Base-by-base conservation (phyloP, 2,888 invertebrate genomes). In the Venustoraphidia nigricollis region DNA sequence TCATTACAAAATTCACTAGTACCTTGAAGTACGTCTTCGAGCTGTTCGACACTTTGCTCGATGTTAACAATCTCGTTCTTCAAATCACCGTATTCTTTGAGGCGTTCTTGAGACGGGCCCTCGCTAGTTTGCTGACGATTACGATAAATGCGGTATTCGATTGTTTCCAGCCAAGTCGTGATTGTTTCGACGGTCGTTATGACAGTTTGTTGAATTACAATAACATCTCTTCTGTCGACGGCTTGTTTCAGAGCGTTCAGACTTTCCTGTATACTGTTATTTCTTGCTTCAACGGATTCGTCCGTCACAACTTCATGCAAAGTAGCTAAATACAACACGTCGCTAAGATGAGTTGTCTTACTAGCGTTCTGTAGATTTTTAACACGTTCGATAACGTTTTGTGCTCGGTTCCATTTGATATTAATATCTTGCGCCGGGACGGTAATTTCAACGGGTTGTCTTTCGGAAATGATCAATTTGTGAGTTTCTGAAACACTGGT, bases 161-260 rank as follows among this genome's bases (percentile, higher is more conserved):
- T 85, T 34, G 83, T 86, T 67, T 90, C 86, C 41, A 91, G 63
- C 86, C 89, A 89, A 10, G 81, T 81, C 0, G 87, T 85, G 40
- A 91, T 82, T 0, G 81, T 83, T 64, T 89, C 85, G 43, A 89
- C 81, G 0, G 87, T 77, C 17, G 81, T 78, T 9, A 86, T 75
- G 10, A 88, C 72, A 40, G 77, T 80, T 56, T 77, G 79, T 62
- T 87, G 83, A 39, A 82, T 73, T 10, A 73, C 65, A 1, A 67
- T 63, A 3, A 72, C 67, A 60, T 84, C 75, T 38, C 73, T 71
- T 51, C 63, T 67, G 44, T 73, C 67, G 10, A 83, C 68, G 2
- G 83, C 81, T 48, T 69, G 66, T 56, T 72, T 72, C 8, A 83
- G 60, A 47, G 71, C 69, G 43, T 70, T 64, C 48, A 84, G 59